phyloP scores from a whole-genome alignment of 2,797 vertebrate species.

The Oophaga sylvatica region DNA sequence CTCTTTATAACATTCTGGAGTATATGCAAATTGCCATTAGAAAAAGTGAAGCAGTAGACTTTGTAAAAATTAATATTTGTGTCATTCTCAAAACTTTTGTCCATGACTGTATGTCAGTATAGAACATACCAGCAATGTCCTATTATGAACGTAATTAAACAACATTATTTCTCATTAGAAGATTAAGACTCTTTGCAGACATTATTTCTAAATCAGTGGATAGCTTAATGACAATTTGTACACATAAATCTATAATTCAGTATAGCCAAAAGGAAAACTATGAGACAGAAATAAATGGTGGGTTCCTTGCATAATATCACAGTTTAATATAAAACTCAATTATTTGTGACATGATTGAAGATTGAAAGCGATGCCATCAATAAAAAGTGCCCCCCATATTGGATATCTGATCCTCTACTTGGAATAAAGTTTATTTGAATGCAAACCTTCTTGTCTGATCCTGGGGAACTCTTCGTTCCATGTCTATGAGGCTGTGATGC shows the following conservation, averaged over 20 bases:
- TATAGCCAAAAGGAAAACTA: conserved; percentile 21
- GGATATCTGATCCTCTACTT: background rate
- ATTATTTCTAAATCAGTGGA: background rate
- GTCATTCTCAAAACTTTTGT: too few species aligned
- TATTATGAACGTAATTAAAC: background rate
- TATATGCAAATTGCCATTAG: too few species aligned
- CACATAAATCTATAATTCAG: conserved; percentile 40
- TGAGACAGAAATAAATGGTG: conserved; percentile 10
- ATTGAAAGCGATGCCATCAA: background rate
- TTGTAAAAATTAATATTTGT: too few species aligned
- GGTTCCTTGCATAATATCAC: background rate
- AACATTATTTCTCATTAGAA: background rate
- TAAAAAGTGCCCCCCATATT: background rate
- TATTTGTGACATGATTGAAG: background rate
- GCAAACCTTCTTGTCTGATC: background rate
- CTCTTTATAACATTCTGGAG: too few species aligned
- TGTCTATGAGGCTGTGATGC: too few species aligned
- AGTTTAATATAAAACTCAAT: background rate
- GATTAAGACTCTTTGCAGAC: background rate
- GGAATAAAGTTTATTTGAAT: background rate
- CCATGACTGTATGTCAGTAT: too few species aligned
- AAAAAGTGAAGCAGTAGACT: too few species aligned
- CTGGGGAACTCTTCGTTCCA: too few species aligned
- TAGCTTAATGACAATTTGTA: conserved; percentile 12
- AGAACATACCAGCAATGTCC: background rate